Percentiles rank a stretch among this genome's conserved stretches.
These are phyloP conservation scores for Champsocephalus esox DNA, from an alignment of 2,797 vertebrate species.

Conservation along the genomic window DNA sequence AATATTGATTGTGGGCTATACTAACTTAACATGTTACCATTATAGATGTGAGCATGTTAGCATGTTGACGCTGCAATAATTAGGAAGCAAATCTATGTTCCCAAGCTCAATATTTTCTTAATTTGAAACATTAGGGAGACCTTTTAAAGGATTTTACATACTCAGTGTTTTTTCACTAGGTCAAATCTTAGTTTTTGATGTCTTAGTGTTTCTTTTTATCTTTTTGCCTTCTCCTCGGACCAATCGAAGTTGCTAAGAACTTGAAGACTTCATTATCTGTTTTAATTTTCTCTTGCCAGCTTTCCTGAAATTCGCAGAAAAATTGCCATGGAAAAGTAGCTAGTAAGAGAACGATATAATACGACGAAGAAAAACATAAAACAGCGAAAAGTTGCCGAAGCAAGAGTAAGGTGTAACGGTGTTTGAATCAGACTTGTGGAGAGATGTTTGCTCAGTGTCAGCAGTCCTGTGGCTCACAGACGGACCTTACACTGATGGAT, in stretches of 20 bases:
- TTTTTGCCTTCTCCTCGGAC: background rate
- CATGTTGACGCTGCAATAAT: too few species aligned
- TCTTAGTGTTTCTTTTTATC: background rate
- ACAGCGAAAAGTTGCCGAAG: background rate
- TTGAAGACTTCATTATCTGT: background rate
- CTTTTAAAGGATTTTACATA: too few species aligned
- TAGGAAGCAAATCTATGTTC: too few species aligned
- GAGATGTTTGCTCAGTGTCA: constrained; percentile 30
- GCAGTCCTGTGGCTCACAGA: constrained; percentile 45
- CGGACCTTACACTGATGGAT: constrained; percentile 62
- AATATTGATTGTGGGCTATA: background rate
- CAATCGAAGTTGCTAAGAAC: background rate
- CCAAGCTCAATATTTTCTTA: too few species aligned
- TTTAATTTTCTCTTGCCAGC: background rate
- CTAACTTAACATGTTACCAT: background rate
- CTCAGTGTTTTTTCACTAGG: too few species aligned
- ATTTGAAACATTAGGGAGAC: too few species aligned
- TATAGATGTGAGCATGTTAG: background rate
- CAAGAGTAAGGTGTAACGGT: constrained; percentile 27
- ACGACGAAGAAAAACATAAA: background rate
- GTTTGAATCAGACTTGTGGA: constrained; percentile 51
- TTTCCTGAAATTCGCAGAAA: background rate
- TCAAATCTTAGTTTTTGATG: too few species aligned
- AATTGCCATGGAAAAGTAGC: constrained; percentile 2
- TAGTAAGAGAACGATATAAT: background rate